Conservation (phyloP, 2,113 vertebrate genomes). For the Scomber japonicus region DNA sequence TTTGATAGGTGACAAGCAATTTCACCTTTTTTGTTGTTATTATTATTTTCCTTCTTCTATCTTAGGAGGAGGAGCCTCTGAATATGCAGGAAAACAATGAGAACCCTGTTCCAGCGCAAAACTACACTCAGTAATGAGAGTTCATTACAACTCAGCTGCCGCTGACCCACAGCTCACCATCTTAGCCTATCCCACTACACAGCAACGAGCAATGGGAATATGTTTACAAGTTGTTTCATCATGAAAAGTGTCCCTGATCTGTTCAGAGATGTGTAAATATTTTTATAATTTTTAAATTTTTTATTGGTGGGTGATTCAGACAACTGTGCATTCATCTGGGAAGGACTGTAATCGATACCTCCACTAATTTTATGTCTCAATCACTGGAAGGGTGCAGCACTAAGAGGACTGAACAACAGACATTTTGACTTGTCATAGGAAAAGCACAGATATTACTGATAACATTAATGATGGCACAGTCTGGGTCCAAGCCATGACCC, state of each 20-base stretch:
- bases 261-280: conserved; percentile 28
- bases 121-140: conserved; percentile 23
- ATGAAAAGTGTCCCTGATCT: conserved; percentile 2
- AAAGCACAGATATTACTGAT: too few species aligned
- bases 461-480: too few species aligned
- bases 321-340: neutral
- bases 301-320: neutral
- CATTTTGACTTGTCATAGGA: too few species aligned
- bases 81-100: conserved; percentile 47
- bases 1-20: neutral
- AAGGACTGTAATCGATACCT: conserved; percentile 14
- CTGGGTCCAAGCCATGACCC: too few species aligned
- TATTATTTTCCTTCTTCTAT: neutral
- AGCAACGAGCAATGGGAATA: conserved; percentile 19
- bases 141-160: neutral
- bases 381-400: conserved; percentile 17
- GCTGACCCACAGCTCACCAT: neutral
- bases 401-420: neutral
- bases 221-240: conserved; percentile 64
- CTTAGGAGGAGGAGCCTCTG: conserved; percentile 63
- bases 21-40: neutral
- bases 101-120: conserved; percentile 46
- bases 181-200: conserved; percentile 1
- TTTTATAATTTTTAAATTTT: conserved; percentile 8
- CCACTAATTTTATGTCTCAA: conserved; percentile 1